Evolutionary conservation across 2,113 vertebrate genomes (phyloP).

Genomic region (Heptranchias perlo): DNA sequence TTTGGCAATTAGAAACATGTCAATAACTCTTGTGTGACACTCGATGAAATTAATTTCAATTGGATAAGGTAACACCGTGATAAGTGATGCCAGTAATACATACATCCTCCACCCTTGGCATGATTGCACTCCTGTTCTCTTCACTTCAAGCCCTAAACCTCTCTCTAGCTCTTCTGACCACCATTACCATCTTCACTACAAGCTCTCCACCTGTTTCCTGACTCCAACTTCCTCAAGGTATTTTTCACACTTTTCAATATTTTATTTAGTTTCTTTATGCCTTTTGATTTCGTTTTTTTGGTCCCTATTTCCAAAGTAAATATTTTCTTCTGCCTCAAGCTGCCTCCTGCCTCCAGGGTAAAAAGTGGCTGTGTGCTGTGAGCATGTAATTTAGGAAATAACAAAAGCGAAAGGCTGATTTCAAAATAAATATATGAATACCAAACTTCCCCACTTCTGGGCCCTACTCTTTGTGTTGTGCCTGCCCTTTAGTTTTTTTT

Average conservation of each 20-base stretch:
- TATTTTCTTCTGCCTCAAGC: constrained; percentile 24
- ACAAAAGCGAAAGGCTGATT: constrained; percentile 5
- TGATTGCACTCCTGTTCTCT: not conserved
- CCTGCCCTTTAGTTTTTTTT: not conserved
- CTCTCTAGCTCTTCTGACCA: not conserved
- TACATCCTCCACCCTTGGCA: not conserved
- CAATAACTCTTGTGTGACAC: not conserved
- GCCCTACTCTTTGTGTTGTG: not conserved
- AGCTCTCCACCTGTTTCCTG: constrained; percentile 23
- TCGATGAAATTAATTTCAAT: not conserved
- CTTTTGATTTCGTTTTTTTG: constrained; percentile 25
- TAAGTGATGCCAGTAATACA: not conserved
- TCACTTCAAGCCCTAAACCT: not conserved
- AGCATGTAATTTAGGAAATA: not conserved
- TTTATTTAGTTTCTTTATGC: constrained; percentile 30
- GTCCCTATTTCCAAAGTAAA: constrained; percentile 13
- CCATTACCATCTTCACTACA: not conserved
- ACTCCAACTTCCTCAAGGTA: constrained; percentile 17
- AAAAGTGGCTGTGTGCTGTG: not conserved
- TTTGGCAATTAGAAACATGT: not conserved
- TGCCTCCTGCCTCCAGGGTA: not conserved
- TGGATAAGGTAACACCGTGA: not conserved
- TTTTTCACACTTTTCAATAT: constrained; percentile 29
- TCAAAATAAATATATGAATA: constrained; percentile 34
- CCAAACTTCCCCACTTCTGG: not conserved